Base-by-base conservation (phyloP, 2,888 invertebrate genomes). In the Baccha elongata region DNA sequence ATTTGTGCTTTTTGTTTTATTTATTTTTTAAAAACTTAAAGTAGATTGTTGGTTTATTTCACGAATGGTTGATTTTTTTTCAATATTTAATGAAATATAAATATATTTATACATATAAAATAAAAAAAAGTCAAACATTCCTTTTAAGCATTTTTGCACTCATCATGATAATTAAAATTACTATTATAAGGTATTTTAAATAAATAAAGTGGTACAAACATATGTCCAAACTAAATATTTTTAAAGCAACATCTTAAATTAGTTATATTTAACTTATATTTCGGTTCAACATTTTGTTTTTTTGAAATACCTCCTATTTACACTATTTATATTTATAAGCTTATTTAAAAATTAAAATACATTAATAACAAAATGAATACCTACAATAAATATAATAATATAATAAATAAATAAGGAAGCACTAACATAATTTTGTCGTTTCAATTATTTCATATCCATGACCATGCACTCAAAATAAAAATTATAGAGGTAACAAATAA, bases 21-120 rank as follows among this genome's bases (percentile, higher is more conserved):
- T 50, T 50, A 71, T 42, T 17, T 40, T 72, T 40, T 60, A 65
- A 42, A 83, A 83, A 83, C 67, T 68, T 67, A 76, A 46, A 71
- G 53, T 67, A n/a, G n/a, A n/a, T n/a, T n/a, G n/a, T n/a, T n/a
- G n/a, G n/a, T n/a, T n/a, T n/a, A n/a, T n/a, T n/a, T n/a, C n/a
- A n/a, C n/a, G n/a, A n/a, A n/a, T n/a, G n/a, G n/a, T 67, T 15
- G 32, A 55, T 76, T 53, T 37, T 76, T 42, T 42, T 74, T 53
- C 32, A 10, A 37, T 64, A 19, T 58, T 42, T 35, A 21, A 29
- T 58, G 10, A 44, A 60, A 67, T 21, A 62, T 10, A 15, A 15
- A 15, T 4, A 26, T 29, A 72, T 29, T 48, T n/a, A n/a, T n/a
- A n/a, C n/a, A n/a, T n/a, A n/a, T n/a, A n/a, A n/a, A n/a, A n/a